Evolutionary conservation across 2,113 vertebrate genomes (phyloP).

Genomic region (Pluvialis apricaria): DNA sequence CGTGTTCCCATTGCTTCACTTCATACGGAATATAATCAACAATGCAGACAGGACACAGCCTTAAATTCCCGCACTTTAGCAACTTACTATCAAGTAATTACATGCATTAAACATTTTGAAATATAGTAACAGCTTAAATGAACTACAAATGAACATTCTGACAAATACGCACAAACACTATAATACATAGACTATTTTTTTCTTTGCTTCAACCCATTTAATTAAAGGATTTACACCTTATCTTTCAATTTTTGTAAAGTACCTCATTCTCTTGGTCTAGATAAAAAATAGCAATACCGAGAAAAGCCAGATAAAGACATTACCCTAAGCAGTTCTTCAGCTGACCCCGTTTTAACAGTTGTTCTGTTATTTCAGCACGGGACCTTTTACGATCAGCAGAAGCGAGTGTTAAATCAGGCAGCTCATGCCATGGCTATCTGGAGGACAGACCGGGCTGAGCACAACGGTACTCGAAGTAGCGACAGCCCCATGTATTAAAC

Average conservation of each 20-base stretch:
- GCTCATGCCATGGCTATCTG: fast-evolving
- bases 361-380: background rate
- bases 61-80: background rate
- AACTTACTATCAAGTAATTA: background rate
- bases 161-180: fast-evolving
- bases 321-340: background rate
- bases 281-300: background rate
- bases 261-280: background rate
- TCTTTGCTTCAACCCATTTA: background rate
- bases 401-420: fast-evolving
- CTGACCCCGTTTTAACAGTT: background rate
- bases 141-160: background rate
- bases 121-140: background rate
- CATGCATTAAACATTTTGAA: background rate
- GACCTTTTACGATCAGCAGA: background rate
- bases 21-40: background rate
- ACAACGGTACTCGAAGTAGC: fast-evolving
- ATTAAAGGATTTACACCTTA: background rate
- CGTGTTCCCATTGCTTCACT: background rate
- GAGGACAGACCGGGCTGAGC: background rate
- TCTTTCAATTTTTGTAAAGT: background rate
- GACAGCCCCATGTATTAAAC: background rate
- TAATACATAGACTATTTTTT: background rate
- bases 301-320: background rate
- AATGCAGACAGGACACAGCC: background rate